Evolutionary conservation across 2,113 vertebrate genomes (phyloP), one percentile per base, ranked within the genome.

Genomic region (Limanda limanda): DNA sequence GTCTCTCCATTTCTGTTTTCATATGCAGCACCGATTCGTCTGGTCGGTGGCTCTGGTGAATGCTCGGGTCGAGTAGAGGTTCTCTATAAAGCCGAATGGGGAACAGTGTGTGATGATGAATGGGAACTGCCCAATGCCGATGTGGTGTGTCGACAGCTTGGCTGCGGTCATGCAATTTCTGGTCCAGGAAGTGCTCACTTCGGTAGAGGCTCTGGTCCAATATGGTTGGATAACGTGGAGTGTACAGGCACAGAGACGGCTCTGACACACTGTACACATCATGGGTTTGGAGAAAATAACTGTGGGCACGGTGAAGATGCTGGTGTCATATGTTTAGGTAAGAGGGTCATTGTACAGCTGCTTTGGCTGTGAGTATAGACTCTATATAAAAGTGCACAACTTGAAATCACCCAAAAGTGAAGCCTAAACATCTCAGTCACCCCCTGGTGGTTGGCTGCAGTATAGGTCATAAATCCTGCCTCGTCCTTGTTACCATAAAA

Each of bases 281-380:
- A 1, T 0, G 45, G 40, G 2, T 91, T 88, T 75, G 92, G 92
- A 56, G 17, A 71, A 14, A 78, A 91, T 24, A 89, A 93, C 83
- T 94, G 93, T 3, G 88, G 88, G 0, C 92, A 93, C 0, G 47
- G 64, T 27, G 91, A 94, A 86, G 92, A 94, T 68, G 88, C 91
- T 24, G 21, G 93, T 0, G 90, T 84, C 10, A 84, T 93, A 55
- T 94, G 93, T 87, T 82, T 91, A 63, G 85, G 93, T 92, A 81
- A 85, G 71, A 61, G 10, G 10, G 10, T 52, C 20, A n/a, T 54
- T 54, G 7, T 18, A 9, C 9, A 20, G 51, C 8, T 54, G 51
- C 51, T n/a, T 20, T 54, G 51, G 51, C 20, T 21, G 8, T 54
- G 20, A 3, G 4, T 20, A 18, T 9, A 51, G 18, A 51, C 18